Conservation (phyloP, 2,888 invertebrate species). For the Lacanobia wlatinum region DNA sequence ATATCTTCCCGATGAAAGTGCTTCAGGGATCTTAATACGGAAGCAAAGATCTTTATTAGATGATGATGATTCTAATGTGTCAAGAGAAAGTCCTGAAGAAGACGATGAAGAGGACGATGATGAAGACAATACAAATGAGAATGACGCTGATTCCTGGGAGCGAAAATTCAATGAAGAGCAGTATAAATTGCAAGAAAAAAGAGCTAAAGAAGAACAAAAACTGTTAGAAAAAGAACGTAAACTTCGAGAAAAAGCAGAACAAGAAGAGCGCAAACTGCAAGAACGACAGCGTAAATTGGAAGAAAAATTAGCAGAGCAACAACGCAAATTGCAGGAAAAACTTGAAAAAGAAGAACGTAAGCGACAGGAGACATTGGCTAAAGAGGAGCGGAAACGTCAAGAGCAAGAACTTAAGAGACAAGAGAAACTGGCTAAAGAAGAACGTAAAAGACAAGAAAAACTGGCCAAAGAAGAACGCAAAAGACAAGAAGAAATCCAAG, state of each 20-base stretch:
- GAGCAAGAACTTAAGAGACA: constrained; percentile 67
- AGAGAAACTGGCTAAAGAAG: constrained; percentile 68
- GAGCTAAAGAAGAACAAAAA: constrained; percentile 68
- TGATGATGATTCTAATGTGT: constrained; percentile 76
- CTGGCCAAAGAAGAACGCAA: constrained; percentile 70
- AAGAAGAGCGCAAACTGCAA: constrained; percentile 70
- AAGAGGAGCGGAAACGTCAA: constrained; percentile 71
- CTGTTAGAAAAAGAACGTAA: constrained; percentile 67
- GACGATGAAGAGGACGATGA: constrained; percentile 68
- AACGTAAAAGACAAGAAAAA: constrained; percentile 71
- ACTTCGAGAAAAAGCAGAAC: constrained; percentile 63
- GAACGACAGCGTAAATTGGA: constrained; percentile 74
- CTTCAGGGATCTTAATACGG: constrained; percentile 71
- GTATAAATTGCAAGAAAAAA: constrained; percentile 71
- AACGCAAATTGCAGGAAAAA: constrained; percentile 75
- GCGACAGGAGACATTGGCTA: constrained; percentile 68
- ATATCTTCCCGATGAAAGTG: constrained; percentile 83
- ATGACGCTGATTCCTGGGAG: constrained; percentile 62
- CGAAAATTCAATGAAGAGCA: constrained; percentile 67
- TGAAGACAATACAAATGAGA: constrained; percentile 66
- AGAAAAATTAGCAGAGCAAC: constrained; percentile 71
- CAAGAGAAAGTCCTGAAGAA: constrained; percentile 72
- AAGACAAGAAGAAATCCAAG: constrained; percentile 65
- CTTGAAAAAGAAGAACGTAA: constrained; percentile 74
- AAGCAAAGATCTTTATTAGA: constrained; percentile 75